phyloP scores from a whole-genome alignment of 2,113 vertebrate species.

The Elaphurus davidianus region DNA sequence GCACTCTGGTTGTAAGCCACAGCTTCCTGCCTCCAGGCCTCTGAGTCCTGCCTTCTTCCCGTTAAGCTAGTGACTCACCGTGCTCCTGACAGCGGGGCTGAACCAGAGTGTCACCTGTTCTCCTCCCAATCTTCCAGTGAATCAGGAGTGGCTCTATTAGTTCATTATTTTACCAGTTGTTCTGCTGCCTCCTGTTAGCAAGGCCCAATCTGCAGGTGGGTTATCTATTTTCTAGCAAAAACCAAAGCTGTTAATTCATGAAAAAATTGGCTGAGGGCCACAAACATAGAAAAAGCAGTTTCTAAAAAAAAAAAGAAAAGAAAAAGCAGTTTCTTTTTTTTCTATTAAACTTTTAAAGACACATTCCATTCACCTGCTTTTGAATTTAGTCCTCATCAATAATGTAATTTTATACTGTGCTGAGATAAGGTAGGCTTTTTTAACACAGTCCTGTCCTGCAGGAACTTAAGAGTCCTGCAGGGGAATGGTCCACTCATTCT shows the following conservation, averaged over 20 bases:
- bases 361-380: not conserved
- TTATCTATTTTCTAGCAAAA: not conserved
- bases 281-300: not conserved
- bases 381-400: not conserved
- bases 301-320: not conserved
- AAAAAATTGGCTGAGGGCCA: not conserved
- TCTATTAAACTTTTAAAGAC: not conserved
- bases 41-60: constrained; percentile 7
- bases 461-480: not conserved
- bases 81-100: not conserved
- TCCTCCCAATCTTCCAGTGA: not conserved
- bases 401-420: not conserved
- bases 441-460: not conserved
- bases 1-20: not conserved
- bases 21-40: constrained; percentile 35
- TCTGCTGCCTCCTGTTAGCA: not conserved
- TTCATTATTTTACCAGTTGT: not conserved
- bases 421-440: not conserved
- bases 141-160: not conserved
- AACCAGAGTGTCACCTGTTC: not conserved
- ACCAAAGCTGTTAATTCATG: not conserved
- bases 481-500: not conserved
- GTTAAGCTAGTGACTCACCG: not conserved
- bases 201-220: not conserved
- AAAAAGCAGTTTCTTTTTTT: not conserved